phyloP scores from a whole-genome alignment of 2,888 invertebrate species.

The Gastrophysa polygoni region DNA sequence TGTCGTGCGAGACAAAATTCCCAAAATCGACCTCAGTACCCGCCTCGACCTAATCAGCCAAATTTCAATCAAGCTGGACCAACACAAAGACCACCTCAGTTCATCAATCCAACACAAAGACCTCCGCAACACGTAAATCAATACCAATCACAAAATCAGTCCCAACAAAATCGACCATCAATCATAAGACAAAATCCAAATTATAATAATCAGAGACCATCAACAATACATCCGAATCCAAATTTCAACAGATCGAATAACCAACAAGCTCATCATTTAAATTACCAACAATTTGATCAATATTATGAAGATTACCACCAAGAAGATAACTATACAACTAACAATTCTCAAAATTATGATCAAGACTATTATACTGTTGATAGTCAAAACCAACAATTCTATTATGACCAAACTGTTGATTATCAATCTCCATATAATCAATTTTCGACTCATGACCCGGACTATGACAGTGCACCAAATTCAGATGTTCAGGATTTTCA shows the following conservation, averaged over 20 bases:
- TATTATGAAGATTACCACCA: no score
- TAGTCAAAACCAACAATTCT: not conserved
- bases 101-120: no score
- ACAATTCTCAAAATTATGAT: not conserved
- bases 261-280: not conserved
- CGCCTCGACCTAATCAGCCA: no score
- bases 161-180: not conserved
- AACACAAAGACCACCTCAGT: no score
- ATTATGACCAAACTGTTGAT: not conserved
- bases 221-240: not conserved
- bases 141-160: not conserved
- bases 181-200: not conserved
- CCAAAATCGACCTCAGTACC: no score
- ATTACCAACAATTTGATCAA: no score
- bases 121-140: no score
- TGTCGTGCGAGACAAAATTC: no score
- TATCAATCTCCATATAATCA: not conserved
- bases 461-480: not conserved
- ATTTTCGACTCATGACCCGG: not conserved
- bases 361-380: not conserved
- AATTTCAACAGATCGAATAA: not conserved
- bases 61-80: no score
- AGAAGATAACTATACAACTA: no score
- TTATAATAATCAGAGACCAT: not conserved
- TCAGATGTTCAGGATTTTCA: not conserved